Evolutionary conservation across 2,888 invertebrate genomes (phyloP), one percentile per base, ranked within the genome.

Genomic region (Ochropleura plecta): DNA sequence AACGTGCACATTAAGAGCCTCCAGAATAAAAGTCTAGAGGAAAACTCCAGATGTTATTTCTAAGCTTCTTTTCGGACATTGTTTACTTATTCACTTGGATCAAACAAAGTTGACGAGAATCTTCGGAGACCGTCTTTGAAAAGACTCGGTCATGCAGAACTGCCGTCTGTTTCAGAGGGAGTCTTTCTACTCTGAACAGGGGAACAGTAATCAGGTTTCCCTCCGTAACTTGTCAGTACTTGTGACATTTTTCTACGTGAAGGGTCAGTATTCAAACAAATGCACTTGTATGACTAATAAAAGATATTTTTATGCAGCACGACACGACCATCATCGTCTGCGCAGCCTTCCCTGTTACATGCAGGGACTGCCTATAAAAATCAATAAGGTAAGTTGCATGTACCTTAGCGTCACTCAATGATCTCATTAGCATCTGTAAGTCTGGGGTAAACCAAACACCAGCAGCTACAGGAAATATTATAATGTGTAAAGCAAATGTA

Each of bases 381-480:
- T 16, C 57, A 30, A 7, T 14, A 20, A 8, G 30, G 16, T 30
- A 30, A 59, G 30, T 59, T 40, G 8, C 30, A 30, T 30, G 8
- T 42, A 73, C 30, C 7, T 65, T 48, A 40, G n/a, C n/a, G 6
- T 30, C 16, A 46, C 51, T 77, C 6, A 60, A 48, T 68, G 53
- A 78, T 55, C 16, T 30, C 48, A 68, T n/a, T 30, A 5, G 16
- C 40, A 76, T 62, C 12, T 48, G 16, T 48, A 16, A 18, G 44
- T 60, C 5, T 30, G 5, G 40, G 65, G 7, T 62, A 73, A 81
- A 30, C 82, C 64, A 46, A 18, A 69, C n/a, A 53, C 9, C 65
- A 62, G 53, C 18, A 20, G 9, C 30, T 42, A 48, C 55, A 48
- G 42, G 65, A 81, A 49, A 64, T 30, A 30, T 30, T 30, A 30